Base-by-base conservation (phyloP, 2,888 invertebrate genomes). In the Drosophila atroscutellata region DNA sequence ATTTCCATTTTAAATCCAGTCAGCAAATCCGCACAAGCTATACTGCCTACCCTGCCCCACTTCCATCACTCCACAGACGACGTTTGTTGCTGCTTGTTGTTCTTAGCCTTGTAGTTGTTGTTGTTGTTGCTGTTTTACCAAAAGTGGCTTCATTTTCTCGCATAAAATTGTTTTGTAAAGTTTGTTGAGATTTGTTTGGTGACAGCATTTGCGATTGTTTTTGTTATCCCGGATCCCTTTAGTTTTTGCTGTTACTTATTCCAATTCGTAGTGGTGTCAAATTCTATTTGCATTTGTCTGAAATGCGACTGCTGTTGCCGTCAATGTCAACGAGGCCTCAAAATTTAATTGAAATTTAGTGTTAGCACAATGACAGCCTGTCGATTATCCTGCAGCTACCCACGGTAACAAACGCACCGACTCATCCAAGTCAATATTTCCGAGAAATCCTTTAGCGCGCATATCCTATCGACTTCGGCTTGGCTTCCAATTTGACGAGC, bases 1-100 rank as follows among this genome's bases (percentile, higher is more conserved):
- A 85, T 85, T 88, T 85, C 85, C 88, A 85, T 85, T 85, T 85
- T 85, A 85, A 85, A 85, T 88, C 85, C 85, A 88, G 85, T 86
- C 80, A 70, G 86, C 86, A 85, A 85, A 88, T 85, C 85, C 86
- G 68, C 83, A 67, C 75, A 69, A 72, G 78, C 81, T 32, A 55
- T 49, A 37, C 26, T 52, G 30, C 36, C 24, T 52, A 4, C 57
- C 49, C 6, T 11, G 3, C 30, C 28, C n/a, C 57, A 13, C 57
- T 42, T 9, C 7, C 26, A 3, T 2, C 39, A 24, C 52, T 61
- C 39, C 39, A 39, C 50, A 56, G 39, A 72, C 67, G 42, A 56
- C 34, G 52, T 56, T 73, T 72, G 56, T 47, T 58, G 32, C 34
- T 50, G 24, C n/a, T 58, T 52, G 26, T 57, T 66, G 51, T 70